These are phyloP conservation scores for Neodiprion fabricii DNA, from an alignment of 1,140 invertebrate species.

Conservation along the genomic window DNA sequence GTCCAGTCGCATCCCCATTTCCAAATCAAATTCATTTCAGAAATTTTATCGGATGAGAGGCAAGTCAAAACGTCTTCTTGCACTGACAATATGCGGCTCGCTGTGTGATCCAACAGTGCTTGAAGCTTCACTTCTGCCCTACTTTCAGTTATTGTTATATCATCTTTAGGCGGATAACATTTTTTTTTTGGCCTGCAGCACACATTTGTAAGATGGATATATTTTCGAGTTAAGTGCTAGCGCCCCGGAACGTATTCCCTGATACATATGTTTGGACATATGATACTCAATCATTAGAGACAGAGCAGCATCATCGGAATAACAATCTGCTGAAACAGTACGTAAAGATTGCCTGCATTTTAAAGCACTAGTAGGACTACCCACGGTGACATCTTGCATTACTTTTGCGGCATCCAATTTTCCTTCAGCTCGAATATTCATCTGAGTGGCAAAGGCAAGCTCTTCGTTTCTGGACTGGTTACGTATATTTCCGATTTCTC, in stretches of 20 bases:
- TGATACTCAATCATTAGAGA: conserved; percentile 18
- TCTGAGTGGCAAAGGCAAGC: conserved; percentile 19
- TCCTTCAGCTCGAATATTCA: conserved; percentile 15
- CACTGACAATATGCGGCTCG: conserved; percentile 35
- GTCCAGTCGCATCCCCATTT: conserved; percentile 44
- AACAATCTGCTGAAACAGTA: conserved; percentile 11
- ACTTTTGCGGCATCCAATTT: conserved; percentile 16
- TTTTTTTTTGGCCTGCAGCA: conserved; percentile 31
- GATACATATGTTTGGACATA: conserved; percentile 19
- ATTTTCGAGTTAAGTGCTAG: conserved; percentile 18
- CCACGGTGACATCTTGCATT: conserved; percentile 12
- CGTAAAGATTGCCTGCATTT: conserved; percentile 18
- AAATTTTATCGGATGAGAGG: conserved; percentile 10
- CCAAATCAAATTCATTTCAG: conserved; percentile 35
- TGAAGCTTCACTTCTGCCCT: conserved; percentile 42
- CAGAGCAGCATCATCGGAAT: conserved; percentile 20
- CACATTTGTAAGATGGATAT: conserved; percentile 26
- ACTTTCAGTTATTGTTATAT: conserved; percentile 37
- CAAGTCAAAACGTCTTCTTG: conserved; percentile 37
- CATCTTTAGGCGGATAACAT: conserved; percentile 17
- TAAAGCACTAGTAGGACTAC: conserved; percentile 13
- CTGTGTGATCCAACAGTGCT: conserved; percentile 42
- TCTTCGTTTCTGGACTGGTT: conserved; percentile 14
- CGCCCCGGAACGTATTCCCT: conserved; percentile 16
- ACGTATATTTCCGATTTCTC: conserved; percentile 14